Evolutionary conservation across 2,797 vertebrate genomes (phyloP).

Genomic region (Phoxinus dragarum): DNA sequence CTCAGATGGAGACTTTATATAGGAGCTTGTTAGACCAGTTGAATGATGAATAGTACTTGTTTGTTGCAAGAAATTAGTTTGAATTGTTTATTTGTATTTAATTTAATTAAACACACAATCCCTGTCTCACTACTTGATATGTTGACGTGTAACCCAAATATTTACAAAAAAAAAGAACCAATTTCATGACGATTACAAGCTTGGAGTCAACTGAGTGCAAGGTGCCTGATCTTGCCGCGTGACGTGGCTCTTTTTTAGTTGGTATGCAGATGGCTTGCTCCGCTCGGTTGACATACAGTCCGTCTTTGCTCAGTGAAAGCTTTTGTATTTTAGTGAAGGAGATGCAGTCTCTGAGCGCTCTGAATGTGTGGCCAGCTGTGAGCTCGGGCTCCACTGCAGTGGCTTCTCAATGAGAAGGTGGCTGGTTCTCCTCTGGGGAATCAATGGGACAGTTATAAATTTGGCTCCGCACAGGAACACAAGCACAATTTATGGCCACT

Average conservation of each 20-base stretch:
- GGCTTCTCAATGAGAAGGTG: conserved; percentile 27
- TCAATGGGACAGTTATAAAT: conserved; percentile 41
- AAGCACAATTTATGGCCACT: conserved; percentile 27
- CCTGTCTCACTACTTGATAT: not conserved
- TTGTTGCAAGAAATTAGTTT: not conserved
- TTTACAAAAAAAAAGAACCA: not conserved
- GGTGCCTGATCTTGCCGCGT: not conserved
- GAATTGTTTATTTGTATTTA: not conserved
- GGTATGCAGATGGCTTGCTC: conserved; percentile 49
- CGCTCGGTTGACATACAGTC: conserved; percentile 35
- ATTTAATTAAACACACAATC: not conserved
- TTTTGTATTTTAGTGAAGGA: conserved; percentile 40
- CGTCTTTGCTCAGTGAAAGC: conserved; percentile 45
- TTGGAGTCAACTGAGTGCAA: not conserved
- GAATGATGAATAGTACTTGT: not conserved
- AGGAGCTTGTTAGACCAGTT: conserved; percentile 21
- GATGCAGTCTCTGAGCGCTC: conserved; percentile 5
- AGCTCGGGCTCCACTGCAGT: conserved; percentile 34
- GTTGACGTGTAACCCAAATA: not conserved
- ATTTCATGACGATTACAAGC: not conserved
- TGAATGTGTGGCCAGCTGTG: conserved; percentile 40
- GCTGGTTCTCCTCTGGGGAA: conserved; percentile 18
- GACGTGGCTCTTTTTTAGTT: conserved; percentile 31
- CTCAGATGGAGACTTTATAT: not conserved
- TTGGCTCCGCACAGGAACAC: conserved; percentile 25